These are phyloP conservation scores for Limnothrissa miodon DNA, from an alignment of 2,113 vertebrate genomes.

Conservation along the genomic window DNA sequence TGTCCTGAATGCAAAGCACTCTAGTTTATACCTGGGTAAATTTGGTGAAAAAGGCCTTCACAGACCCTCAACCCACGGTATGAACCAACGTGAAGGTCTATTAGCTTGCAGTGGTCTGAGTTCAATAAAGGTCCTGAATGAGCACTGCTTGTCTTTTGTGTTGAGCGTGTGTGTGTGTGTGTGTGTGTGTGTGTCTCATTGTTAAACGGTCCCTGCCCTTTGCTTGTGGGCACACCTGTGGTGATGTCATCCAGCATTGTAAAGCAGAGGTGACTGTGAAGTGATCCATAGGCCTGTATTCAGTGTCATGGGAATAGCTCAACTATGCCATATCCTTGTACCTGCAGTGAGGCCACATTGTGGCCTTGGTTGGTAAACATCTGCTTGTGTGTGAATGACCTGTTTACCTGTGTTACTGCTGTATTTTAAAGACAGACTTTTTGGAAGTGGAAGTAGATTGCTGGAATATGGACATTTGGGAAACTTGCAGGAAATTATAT, in stretches of 20 bases:
- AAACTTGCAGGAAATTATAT: background rate
- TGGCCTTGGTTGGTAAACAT: background rate
- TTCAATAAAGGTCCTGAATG: background rate
- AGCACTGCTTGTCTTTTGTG: background rate
- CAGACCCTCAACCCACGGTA: background rate
- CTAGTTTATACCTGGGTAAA: background rate
- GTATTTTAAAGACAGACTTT: background rate
- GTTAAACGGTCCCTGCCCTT: background rate
- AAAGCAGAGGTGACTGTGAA: background rate
- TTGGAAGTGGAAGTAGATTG: background rate
- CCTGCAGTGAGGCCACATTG: background rate
- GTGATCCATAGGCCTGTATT: background rate
- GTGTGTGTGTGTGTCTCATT: conserved; percentile 14
- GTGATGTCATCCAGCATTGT: background rate
- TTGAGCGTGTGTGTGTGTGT: background rate
- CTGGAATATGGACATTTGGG: background rate
- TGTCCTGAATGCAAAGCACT: background rate
- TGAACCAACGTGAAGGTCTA: too few species aligned
- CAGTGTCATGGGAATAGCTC: background rate
- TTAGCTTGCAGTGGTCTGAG: background rate
- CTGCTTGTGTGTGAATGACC: background rate
- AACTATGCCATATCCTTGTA: background rate
- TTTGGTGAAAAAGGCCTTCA: background rate
- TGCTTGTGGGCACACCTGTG: conserved; percentile 7
- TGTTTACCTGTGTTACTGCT: background rate